Evolutionary conservation across 1,140 invertebrate genomes (phyloP).

Genomic region (Gyrodactylus bullatarudis): DNA sequence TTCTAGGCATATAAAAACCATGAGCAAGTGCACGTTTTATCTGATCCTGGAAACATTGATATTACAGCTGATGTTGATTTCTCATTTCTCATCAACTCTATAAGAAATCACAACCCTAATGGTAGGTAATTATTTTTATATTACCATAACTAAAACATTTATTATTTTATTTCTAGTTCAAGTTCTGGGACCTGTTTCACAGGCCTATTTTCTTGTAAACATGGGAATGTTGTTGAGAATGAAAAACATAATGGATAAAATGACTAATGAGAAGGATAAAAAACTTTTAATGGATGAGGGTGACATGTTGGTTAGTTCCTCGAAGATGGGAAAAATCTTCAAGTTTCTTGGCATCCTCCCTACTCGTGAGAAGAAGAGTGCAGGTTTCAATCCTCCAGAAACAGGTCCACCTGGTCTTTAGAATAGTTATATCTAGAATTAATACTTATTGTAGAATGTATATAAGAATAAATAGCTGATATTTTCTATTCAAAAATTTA

Average conservation of each 20-base stretch:
- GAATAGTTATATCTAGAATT: too few relatives aligned
- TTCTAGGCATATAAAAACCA: background rate
- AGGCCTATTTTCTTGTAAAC: background rate
- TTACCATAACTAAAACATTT: too few relatives aligned
- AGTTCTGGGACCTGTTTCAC: background rate
- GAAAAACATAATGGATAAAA: background rate
- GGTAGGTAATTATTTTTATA: too few relatives aligned
- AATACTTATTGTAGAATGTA: too few relatives aligned
- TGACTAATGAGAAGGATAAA: background rate
- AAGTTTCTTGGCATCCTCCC: background rate
- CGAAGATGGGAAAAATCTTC: background rate
- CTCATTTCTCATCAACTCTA: background rate
- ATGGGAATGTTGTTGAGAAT: background rate
- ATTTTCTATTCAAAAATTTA: too few relatives aligned
- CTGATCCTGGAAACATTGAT: background rate
- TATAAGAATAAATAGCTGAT: too few relatives aligned
- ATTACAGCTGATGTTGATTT: background rate
- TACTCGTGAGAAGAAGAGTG: background rate
- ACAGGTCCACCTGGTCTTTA: background rate
- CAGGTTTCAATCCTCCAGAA: background rate
- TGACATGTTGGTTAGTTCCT: background rate
- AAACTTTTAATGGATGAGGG: background rate
- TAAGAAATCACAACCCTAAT: background rate
- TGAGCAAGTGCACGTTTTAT: background rate
- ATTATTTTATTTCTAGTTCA: too few relatives aligned